Percentiles rank a stretch among this genome's conserved stretches.
These are phyloP conservation scores for Notocelia uddmanniana DNA, from an alignment of 2,888 invertebrate genomes.

Conservation along the genomic window DNA sequence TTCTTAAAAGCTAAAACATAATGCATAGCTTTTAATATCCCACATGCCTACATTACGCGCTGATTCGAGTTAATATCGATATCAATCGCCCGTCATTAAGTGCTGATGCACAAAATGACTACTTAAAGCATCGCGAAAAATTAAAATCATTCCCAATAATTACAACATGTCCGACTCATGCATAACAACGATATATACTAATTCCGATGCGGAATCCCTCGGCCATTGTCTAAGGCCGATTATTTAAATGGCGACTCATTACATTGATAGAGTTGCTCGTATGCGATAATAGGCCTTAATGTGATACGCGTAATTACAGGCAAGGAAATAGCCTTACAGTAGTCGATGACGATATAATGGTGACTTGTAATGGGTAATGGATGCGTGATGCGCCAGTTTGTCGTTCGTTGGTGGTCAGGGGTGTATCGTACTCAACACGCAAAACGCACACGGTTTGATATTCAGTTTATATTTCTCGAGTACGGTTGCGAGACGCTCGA, in stretches of 20 bases:
- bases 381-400: slow-evolving; percentile 66
- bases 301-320: slow-evolving; percentile 71
- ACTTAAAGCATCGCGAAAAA: slow-evolving; percentile 10
- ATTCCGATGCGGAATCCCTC: slow-evolving; percentile 51
- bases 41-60: neutral
- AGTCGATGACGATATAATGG: slow-evolving; percentile 77
- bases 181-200: slow-evolving; percentile 64
- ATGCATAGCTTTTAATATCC: neutral
- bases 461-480: neutral
- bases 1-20: neutral
- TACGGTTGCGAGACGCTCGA: neutral
- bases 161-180: slow-evolving; percentile 50
- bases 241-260: slow-evolving; percentile 75
- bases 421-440: neutral
- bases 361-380: slow-evolving; percentile 67
- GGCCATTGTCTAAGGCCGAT: slow-evolving; percentile 72
- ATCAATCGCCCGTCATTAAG: slow-evolving; percentile 32
- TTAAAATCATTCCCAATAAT: slow-evolving; percentile 33
- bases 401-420: slow-evolving; percentile 52
- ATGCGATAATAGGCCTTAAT: slow-evolving; percentile 75
- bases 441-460: neutral
- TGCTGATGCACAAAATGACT: slow-evolving; percentile 22
- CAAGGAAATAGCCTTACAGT: slow-evolving; percentile 65
- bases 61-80: slow-evolving; percentile 19
- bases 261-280: slow-evolving; percentile 73